Base-by-base conservation (phyloP, 2,888 invertebrate species). In the Andrena praecox region DNA sequence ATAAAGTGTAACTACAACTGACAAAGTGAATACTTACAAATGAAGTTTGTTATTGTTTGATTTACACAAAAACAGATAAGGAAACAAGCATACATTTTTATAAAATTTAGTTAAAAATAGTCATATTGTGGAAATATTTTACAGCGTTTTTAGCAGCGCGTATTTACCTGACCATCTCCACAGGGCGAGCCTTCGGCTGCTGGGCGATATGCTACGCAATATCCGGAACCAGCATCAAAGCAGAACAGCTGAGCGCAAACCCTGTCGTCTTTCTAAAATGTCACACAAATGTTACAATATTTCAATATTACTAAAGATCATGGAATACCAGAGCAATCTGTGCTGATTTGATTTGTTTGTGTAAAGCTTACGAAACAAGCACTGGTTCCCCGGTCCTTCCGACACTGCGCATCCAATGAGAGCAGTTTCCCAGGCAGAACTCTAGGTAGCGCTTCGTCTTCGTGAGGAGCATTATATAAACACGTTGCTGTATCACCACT, bases 401-500 rank as follows among this genome's bases (percentile, higher is more conserved):
- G 96, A 94, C 98, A 99, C 93, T 99, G 98, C 42, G 98, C 98
- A 94, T 99, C 98, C 90, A 99, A 95, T 7, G 98, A 97, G 79
- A 99, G 95, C 87, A 99, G 94, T 90, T 98, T 97, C 77, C 98
- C 98, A 0, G 98, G 98, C 89, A 99, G 94, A 66, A 98, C 97
- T 90, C 98, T 95, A 20, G 98, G 98, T 89, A 98, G 93, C 42
- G 97, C 97, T 92, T 98, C 98, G 93, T 98, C 98, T 94, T 98
- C 98, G 93, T 98, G 98, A 0, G 98, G 98, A 24, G 98, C 97
- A 94, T 98, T 98, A 94, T 97, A 98, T 80, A 98, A 95, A 92
- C 98, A 99, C 24, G 98, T 98, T 70, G 98, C 98, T 68, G 98
- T 98, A 92, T 98, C 98, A 72, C 98, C 98, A 94, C 98, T 98